Conservation (phyloP, 2,797 vertebrate genomes). For the Bradypus variegatus region DNA sequence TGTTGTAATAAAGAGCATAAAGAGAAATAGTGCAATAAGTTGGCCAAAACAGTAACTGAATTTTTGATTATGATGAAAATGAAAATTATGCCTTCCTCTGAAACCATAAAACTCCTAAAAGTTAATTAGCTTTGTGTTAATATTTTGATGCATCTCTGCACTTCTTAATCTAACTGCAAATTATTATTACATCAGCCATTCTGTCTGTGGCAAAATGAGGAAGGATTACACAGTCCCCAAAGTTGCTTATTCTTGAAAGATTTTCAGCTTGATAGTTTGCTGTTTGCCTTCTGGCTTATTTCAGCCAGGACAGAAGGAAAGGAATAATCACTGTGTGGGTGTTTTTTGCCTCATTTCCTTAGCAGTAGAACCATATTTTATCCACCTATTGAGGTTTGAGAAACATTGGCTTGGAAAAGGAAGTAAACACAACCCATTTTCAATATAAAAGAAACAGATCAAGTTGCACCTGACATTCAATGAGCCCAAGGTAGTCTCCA, state of each 20-base stretch:
- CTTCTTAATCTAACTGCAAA: conserved; percentile 52
- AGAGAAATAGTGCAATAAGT: conserved; percentile 39
- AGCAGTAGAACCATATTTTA: conserved; percentile 47
- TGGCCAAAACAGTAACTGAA: conserved; percentile 34
- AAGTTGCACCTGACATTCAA: conserved; percentile 48
- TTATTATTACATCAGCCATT: conserved; percentile 49
- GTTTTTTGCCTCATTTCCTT: conserved; percentile 51
- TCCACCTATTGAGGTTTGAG: conserved; percentile 36
- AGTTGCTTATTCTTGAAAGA: conserved; percentile 43
- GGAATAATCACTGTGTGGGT: conserved; percentile 54
- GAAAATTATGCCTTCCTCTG: conserved; percentile 43
- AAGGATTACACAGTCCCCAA: conserved; percentile 12
- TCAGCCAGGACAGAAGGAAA: conserved; percentile 37
- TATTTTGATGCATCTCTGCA: conserved; percentile 54
- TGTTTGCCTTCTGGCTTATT: conserved; percentile 44
- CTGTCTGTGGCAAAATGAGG: conserved; percentile 49
- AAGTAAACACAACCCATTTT: conserved; percentile 52
- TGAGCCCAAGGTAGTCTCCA: conserved; percentile 19
- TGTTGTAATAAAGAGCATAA: conserved; percentile 37
- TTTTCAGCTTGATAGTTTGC: conserved; percentile 48
- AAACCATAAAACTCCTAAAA: conserved; percentile 52
- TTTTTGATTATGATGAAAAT: conserved; percentile 42
- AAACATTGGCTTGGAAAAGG: conserved; percentile 36
- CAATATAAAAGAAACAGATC: conserved; percentile 49
- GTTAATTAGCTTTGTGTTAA: conserved; percentile 56